These are phyloP conservation scores for Anser cygnoides DNA, from an alignment of 2,113 vertebrate species.

Conservation along the genomic window DNA sequence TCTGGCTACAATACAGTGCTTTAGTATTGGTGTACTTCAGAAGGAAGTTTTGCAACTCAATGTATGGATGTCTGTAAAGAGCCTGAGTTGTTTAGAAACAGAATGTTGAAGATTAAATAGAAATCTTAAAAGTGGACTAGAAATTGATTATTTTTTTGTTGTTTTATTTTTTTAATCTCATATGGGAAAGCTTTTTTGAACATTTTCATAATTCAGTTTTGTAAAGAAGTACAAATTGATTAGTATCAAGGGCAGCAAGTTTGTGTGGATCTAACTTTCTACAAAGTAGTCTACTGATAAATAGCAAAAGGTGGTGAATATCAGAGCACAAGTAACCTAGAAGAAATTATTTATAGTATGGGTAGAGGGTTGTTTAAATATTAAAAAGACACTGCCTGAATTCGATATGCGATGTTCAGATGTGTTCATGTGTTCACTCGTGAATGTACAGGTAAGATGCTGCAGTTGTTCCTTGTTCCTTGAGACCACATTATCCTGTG, in stretches of 20 bases:
- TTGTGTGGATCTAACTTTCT: neutral
- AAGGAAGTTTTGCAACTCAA: neutral
- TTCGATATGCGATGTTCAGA: neutral
- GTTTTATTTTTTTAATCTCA: neutral
- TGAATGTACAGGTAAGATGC: neutral
- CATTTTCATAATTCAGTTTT: neutral
- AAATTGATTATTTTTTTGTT: neutral
- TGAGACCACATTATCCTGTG: neutral
- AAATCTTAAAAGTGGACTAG: neutral
- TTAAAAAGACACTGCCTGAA: neutral
- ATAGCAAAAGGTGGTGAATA: neutral
- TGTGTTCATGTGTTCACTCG: neutral
- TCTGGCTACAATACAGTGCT: neutral
- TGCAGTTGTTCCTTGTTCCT: neutral
- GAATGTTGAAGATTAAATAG: neutral
- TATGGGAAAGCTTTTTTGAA: neutral
- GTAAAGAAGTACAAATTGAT: neutral
- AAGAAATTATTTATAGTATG: neutral
- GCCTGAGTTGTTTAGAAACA: neutral
- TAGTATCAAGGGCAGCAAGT: neutral
- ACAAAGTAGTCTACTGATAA: neutral
- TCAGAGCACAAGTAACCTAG: neutral
- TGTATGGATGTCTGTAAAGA: neutral
- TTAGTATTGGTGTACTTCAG: neutral
- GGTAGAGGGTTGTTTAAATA: neutral